Evolutionary conservation across 2,113 vertebrate species (phyloP).

Genomic region (Menidia beryllina): DNA sequence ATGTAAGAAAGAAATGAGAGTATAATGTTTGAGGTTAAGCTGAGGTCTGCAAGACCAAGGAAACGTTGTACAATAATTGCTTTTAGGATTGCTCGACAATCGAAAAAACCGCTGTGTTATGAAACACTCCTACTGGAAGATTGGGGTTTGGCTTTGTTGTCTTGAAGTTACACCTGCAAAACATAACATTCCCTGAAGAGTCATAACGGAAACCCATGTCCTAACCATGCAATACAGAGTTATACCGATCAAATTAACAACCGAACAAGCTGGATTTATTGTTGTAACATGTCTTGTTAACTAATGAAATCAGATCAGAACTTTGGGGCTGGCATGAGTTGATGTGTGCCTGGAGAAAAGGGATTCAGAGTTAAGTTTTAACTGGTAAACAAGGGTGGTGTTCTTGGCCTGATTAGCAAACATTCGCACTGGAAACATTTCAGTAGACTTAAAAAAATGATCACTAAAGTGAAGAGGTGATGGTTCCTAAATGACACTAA

Average conservation of each 20-base stretch:
- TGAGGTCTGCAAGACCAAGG: neutral
- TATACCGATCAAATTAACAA: neutral
- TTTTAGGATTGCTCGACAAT: neutral
- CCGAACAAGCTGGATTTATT: neutral
- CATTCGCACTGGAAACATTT: neutral
- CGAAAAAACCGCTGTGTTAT: neutral
- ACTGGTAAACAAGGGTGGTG: neutral
- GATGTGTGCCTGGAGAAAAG: neutral
- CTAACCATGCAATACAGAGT: neutral
- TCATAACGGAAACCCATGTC: neutral
- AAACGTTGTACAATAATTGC: neutral
- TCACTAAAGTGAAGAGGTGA: neutral
- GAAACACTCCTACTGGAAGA: neutral
- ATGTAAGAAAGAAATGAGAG: neutral
- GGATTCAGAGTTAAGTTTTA: neutral
- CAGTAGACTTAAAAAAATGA: neutral
- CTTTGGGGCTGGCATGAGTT: neutral
- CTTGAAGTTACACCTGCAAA: neutral
- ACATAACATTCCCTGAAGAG: neutral
- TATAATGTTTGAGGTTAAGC: neutral
- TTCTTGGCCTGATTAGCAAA: neutral
- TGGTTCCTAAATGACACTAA: neutral
- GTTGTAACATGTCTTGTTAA: too few relatives aligned
- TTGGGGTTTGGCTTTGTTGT: neutral
- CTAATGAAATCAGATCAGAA: too few relatives aligned